A percentile compares a stretch with the other conserved stretches of the same genome.
phyloP scores from a whole-genome alignment of 2,888 invertebrate genomes.

The Tipula confusa region DNA sequence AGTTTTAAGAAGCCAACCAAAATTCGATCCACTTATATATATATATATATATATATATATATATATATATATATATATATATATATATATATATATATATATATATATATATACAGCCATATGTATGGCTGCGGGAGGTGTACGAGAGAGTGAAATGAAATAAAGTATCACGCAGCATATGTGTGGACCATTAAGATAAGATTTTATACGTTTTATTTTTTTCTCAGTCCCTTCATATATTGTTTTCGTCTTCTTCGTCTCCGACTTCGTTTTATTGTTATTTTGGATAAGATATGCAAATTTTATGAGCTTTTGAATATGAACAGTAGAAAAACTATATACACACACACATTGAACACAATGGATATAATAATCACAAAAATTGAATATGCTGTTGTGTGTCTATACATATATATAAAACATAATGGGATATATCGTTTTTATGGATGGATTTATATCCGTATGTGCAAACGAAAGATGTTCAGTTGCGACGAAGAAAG shows the following conservation, averaged over 20 bases:
- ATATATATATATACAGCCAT: neutral
- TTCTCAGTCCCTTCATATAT: neutral
- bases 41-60: too few species aligned
- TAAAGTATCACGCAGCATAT: constrained; percentile 20
- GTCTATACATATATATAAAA: neutral
- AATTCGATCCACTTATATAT: too few species aligned
- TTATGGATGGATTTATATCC: neutral
- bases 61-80: too few species aligned
- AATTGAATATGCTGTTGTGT: constrained; percentile 3
- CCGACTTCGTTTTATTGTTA: neutral
- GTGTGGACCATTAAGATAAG: constrained; percentile 25
- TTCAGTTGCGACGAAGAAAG: neutral
- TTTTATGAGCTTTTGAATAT: constrained; percentile 25
- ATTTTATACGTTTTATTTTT: constrained; percentile 20
- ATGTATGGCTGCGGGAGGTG: neutral
- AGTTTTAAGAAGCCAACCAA: too few species aligned
- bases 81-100: too few species aligned
- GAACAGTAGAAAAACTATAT: neutral
- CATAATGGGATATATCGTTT: neutral
- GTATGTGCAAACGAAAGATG: neutral
- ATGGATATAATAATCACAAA: constrained; percentile 20
- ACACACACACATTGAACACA: neutral
- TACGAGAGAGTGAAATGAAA: neutral
- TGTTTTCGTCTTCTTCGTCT: neutral
- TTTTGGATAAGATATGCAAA: constrained; percentile 25